A percentile compares a stretch with the other conserved stretches of the same genome.
Conservation (phyloP, 1,140 invertebrate species). For the Brachystomella parvula region DNA sequence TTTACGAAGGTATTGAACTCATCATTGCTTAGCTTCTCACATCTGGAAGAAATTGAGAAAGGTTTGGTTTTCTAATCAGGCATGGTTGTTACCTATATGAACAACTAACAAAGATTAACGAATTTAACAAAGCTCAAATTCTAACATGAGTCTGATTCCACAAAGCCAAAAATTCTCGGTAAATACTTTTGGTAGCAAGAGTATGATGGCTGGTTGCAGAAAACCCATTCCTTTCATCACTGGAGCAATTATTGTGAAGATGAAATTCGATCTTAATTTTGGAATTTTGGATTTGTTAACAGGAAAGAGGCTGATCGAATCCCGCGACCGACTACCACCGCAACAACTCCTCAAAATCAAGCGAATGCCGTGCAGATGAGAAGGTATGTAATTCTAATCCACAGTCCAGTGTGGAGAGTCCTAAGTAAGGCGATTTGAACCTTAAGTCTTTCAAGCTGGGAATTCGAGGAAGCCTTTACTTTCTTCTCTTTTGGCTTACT, state of each 20-base stretch:
- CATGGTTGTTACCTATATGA: too few species aligned
- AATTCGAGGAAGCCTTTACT: constrained; percentile 3
- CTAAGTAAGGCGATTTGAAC: too few species aligned
- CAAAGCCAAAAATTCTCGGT: too few species aligned
- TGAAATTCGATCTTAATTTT: background rate
- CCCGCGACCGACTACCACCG: constrained; percentile 45
- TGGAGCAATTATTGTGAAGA: too few species aligned
- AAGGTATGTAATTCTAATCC: constrained; percentile 20
- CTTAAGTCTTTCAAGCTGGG: background rate
- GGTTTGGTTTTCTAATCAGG: too few species aligned
- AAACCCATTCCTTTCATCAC: too few species aligned
- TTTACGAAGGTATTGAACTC: constrained; percentile 50
- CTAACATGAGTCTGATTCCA: too few species aligned
- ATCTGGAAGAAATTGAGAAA: too few species aligned
- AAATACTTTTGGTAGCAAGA: too few species aligned
- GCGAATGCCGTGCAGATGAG: constrained; percentile 25
- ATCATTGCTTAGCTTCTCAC: background rate
- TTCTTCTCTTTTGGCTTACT: constrained; percentile 16
- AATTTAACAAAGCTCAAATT: too few species aligned
- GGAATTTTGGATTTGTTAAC: constrained; percentile 9
- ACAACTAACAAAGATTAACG: too few species aligned
- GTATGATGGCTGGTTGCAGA: too few species aligned
- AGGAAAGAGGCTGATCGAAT: constrained; percentile 27
- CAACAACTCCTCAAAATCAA: constrained; percentile 37
- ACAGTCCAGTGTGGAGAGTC: background rate